phyloP scores from a whole-genome alignment of 1,140 invertebrate species.

The Drosophila pandora region DNA sequence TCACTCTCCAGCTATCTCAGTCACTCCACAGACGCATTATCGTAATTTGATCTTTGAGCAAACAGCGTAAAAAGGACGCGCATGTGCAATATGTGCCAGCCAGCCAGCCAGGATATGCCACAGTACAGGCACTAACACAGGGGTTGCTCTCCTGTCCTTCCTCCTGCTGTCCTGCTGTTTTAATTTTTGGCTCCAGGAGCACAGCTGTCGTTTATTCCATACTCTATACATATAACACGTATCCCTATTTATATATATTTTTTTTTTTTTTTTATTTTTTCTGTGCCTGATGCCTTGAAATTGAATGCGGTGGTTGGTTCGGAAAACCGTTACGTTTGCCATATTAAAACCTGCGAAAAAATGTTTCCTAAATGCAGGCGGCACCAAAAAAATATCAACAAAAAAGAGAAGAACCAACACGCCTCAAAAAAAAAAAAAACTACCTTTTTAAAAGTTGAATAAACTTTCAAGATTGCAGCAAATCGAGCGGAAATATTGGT shows the following conservation, averaged over 20 bases:
- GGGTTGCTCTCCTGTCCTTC: conserved; percentile 46
- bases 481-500: conserved; percentile 21
- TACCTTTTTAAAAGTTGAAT: conserved; percentile 29
- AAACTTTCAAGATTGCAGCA: conserved; percentile 37
- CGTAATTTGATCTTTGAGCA: conserved; percentile 73
- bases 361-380: conserved; percentile 18
- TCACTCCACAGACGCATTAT: conserved; percentile 33
- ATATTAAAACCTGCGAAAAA: conserved; percentile 33
- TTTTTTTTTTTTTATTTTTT: not conserved
- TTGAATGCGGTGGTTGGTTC: conserved; percentile 49
- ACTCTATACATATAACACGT: not conserved
- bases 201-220: conserved; percentile 67
- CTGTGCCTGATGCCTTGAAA: conserved; percentile 30
- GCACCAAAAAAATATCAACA: not conserved
- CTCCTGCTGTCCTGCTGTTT: conserved; percentile 21
- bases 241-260: not conserved
- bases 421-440: not conserved
- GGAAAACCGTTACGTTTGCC: conserved; percentile 42
- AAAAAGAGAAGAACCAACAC: too few relatives aligned
- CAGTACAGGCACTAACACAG: conserved; percentile 18
- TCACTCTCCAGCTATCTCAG: not conserved
- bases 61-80: conserved; percentile 71
- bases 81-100: conserved; percentile 54
- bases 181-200: conserved; percentile 25
- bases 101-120: conserved; percentile 41